phyloP scores from a whole-genome alignment of 2,113 vertebrate species.

The Salminus brasiliensis region DNA sequence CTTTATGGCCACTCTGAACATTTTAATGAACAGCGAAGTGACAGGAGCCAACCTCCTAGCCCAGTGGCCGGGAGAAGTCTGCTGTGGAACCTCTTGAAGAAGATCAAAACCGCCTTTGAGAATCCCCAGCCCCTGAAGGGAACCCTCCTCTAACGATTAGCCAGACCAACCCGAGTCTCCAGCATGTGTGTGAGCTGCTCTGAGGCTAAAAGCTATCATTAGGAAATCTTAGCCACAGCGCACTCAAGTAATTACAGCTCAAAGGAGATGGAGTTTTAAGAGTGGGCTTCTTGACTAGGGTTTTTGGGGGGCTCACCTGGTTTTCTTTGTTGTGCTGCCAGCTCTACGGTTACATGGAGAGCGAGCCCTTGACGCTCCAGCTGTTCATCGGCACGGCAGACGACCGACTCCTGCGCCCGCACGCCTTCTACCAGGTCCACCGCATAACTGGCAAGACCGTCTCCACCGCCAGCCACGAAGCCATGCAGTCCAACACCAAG shows the following conservation, averaged over 20 bases:
- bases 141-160: slow-evolving; percentile 17
- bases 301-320: slow-evolving; percentile 64
- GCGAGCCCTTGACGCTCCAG: slow-evolving; percentile 92
- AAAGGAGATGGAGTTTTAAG: slow-evolving; percentile 61
- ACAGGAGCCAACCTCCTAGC: slow-evolving; percentile 47
- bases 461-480: slow-evolving; percentile 94
- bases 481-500: slow-evolving; percentile 92
- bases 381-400: slow-evolving; percentile 98
- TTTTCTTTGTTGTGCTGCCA: slow-evolving; percentile 82
- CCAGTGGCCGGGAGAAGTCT: slow-evolving; percentile 34
- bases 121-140: slow-evolving; percentile 34
- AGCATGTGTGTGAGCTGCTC: slow-evolving; percentile 13
- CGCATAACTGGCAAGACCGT: slow-evolving; percentile 98
- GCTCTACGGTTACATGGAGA: slow-evolving; percentile 94
- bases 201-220: slow-evolving; percentile 51
- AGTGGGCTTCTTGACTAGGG: slow-evolving; percentile 57
- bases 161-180: slow-evolving; percentile 8
- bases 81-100: slow-evolving; percentile 33
- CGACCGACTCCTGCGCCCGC: slow-evolving; percentile 94
- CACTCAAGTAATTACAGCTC: slow-evolving; percentile 57
- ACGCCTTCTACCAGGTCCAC: slow-evolving; percentile 99
- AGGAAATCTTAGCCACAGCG: slow-evolving; percentile 47
- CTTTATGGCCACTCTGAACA: slow-evolving; percentile 44
- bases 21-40: slow-evolving; percentile 60
- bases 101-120: slow-evolving; percentile 46